A percentile compares a stretch with the other conserved stretches of the same genome.
These are phyloP conservation scores for Pardalotus punctatus DNA, from an alignment of 2,113 vertebrate genomes.

Conservation along the genomic window DNA sequence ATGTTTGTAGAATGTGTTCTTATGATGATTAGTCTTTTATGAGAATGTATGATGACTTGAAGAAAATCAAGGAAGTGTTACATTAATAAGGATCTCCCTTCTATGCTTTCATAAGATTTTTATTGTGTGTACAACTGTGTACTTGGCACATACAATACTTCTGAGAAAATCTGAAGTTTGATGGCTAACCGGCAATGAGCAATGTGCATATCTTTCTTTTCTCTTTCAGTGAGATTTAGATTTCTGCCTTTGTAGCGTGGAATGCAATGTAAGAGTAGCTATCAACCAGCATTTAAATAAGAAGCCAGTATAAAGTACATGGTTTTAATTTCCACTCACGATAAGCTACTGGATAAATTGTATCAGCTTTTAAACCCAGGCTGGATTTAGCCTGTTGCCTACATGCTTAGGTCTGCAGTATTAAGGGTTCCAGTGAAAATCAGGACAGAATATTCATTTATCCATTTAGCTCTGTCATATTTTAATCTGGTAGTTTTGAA, in stretches of 20 bases:
- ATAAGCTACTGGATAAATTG: neutral
- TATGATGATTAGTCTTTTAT: neutral
- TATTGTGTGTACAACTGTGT: neutral
- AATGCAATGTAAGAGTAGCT: neutral
- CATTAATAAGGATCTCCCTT: neutral
- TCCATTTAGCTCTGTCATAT: neutral
- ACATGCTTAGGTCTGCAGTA: neutral
- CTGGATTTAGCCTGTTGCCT: neutral
- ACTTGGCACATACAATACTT: neutral
- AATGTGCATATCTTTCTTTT: neutral
- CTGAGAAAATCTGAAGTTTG: neutral
- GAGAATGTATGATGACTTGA: neutral
- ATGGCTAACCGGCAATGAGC: neutral
- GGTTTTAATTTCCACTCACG: neutral
- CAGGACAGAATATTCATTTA: neutral
- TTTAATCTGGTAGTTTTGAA: neutral
- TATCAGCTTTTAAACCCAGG: neutral
- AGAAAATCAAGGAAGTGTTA: neutral
- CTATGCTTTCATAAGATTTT: neutral
- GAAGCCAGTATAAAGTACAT: neutral
- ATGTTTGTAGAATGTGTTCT: neutral
- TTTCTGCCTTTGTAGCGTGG: neutral
- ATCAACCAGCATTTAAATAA: neutral
- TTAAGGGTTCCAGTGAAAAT: neutral
- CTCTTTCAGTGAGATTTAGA: neutral